Evolutionary conservation across 2,113 vertebrate genomes (phyloP), one percentile per base, ranked within the genome.

Genomic region (Seriola quinqueradiata): DNA sequence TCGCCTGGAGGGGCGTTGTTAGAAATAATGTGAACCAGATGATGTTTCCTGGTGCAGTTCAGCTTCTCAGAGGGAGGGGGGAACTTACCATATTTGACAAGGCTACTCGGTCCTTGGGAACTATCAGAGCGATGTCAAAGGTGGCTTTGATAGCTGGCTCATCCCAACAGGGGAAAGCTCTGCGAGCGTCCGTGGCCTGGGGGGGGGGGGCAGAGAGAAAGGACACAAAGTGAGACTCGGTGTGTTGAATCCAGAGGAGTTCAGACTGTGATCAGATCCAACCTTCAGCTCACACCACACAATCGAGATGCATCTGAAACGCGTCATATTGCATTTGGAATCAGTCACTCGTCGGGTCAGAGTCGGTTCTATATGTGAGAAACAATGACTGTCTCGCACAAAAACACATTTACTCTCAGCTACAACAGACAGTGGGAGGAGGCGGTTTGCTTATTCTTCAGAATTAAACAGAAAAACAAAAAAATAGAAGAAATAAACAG

Each of bases 121-220:
- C 97, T 82, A 99, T 96, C 93, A 99, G 92, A 23, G 96, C 94
- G 90, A 99, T 97, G 93, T 99, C 97, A 94, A 99, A 99, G 7
- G 98, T 99, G 89, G 97, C 98, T 96, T 99, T 99, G 83, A 99
- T 99, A 28, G 98, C 97, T 68, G 98, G 98, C 81, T 99, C 98
- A 38, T 99, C 98, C 98, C 98, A 99, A 93, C 98, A 99, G 83
- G 98, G 98, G 92, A 99, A 99, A 89, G 98, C 98, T 94, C 98
- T 95, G 78, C 98, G 97, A 84, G 98, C 98, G 84, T 99, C 98
- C 83, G 98, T 99, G 71, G 98, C 98, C 98, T 99, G 92, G 36
- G n/a, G 50, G 8, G 57, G 28, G 12, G 9, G 75, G 19, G 66
- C 46, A 81, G 61, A 36, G 16, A 55, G 46, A 40, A 11, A 61